Evolutionary conservation across 1,140 invertebrate species (phyloP).

Genomic region (Drosophila insularis): DNA sequence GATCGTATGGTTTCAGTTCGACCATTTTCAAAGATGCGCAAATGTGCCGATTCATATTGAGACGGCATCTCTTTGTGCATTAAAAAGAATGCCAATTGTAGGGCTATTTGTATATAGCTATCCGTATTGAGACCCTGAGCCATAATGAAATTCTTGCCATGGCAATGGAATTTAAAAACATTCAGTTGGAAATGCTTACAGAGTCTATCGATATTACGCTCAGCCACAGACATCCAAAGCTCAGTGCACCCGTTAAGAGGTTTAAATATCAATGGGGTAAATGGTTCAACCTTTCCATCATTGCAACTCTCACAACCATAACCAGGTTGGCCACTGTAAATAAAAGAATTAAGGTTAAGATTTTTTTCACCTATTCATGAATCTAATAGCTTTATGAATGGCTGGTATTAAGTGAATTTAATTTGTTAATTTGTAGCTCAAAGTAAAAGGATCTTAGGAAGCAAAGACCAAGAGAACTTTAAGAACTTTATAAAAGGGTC

Average conservation of each 20-base stretch:
- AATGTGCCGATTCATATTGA: constrained; percentile 94
- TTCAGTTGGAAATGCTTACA: constrained; percentile 87
- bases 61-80: constrained; percentile 89
- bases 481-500: no score
- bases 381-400: no score
- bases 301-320: constrained; percentile 23
- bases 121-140: constrained; percentile 92
- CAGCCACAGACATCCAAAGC: constrained; percentile 44
- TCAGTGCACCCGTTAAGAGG: constrained; percentile 13
- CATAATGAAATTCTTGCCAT: constrained; percentile 92
- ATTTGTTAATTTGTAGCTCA: no score
- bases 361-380: no score
- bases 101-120: constrained; percentile 95
- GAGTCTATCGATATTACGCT: constrained; percentile 77
- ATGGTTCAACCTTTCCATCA: neutral
- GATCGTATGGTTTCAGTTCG: constrained; percentile 95
- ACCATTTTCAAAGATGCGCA: constrained; percentile 90
- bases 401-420: no score
- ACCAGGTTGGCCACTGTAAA: constrained; percentile 16
- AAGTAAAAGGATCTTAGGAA: no score
- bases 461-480: no score
- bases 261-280: constrained; percentile 21
- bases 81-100: constrained; percentile 93
- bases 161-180: constrained; percentile 88
- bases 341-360: no score